Conservation (phyloP, 2,113 vertebrate species). For the Caretta caretta region DNA sequence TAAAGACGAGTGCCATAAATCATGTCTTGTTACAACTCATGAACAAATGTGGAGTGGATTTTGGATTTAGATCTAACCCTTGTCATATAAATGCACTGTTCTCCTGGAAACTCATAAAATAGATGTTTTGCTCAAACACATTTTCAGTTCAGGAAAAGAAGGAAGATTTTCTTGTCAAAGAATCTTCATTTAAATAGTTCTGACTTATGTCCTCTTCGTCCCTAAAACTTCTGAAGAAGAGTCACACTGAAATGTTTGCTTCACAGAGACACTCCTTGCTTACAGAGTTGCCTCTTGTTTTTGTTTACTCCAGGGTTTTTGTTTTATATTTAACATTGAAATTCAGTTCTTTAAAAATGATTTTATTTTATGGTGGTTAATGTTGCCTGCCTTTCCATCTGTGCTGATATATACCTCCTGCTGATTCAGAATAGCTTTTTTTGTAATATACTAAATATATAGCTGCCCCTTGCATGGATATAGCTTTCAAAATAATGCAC, state of each 20-base stretch:
- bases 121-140: not conserved
- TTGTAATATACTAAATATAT: not conserved
- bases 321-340: not conserved
- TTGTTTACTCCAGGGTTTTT: not conserved
- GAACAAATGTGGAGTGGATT: not conserved
- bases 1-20: not conserved
- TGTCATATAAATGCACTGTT: not conserved
- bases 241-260: not conserved
- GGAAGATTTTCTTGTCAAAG: not conserved
- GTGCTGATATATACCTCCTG: not conserved
- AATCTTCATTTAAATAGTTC: not conserved
- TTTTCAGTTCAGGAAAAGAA: not conserved
- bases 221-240: not conserved
- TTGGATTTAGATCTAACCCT: slow-evolving; percentile 5
- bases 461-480: not conserved
- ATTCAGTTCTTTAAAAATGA: not conserved
- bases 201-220: not conserved
- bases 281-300: not conserved
- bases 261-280: not conserved
- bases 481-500: not conserved
- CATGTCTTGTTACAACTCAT: not conserved
- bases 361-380: not conserved
- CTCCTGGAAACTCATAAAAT: not conserved
- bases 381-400: not conserved
- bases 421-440: not conserved